Evolutionary conservation across 2,797 vertebrate species (phyloP), one percentile per base, ranked within the genome.

Genomic region (Luscinia megarhynchos): DNA sequence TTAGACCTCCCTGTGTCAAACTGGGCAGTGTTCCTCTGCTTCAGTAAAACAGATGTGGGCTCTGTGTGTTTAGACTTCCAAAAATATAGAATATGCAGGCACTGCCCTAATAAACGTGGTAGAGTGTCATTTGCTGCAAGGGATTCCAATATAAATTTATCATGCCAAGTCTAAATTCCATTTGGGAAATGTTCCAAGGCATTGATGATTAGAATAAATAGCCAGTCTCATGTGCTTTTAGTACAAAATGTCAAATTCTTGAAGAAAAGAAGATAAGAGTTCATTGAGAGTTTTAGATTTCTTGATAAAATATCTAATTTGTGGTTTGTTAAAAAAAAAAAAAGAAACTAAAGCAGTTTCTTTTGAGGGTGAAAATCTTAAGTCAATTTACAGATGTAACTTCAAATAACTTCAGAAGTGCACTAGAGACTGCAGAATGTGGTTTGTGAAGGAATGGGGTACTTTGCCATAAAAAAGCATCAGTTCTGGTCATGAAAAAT

Each of bases 261-360:
- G 51, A 53, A 53, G 29, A 53, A 51, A 51, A 27, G 22, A 82
- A 76, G 34, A 76, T 41, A 50, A n/a, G 12, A 32, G 7, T 34
- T 83, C 40, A 79, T 79, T 29, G 30, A 70, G 45, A 27, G 4
- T 73, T 75, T 58, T 34, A 58, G 15, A 27, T 8, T 46, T 67
- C 23, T 34, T 75, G 34, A 61, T 19, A 51, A 87, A 86, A 50
- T 43, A 50, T 5, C 17, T 69, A 4, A 14, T 74, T 45, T 12
- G 2, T 26, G 6, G 17, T 67, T 84, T 13, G 15, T 85, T 30
- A 18, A 53, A 53, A 69, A 10, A 15, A 10, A 15, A 40, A 55
- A 62, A 18, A 1, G 0, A 70, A 23, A 46, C 22, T 2, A n/a
- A 55, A 18, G 1, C 11, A 11, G 11, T 11, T 61, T 61, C 8